Evolutionary conservation across 2,888 invertebrate genomes (phyloP).

Genomic region (Campoplex nolae): DNA sequence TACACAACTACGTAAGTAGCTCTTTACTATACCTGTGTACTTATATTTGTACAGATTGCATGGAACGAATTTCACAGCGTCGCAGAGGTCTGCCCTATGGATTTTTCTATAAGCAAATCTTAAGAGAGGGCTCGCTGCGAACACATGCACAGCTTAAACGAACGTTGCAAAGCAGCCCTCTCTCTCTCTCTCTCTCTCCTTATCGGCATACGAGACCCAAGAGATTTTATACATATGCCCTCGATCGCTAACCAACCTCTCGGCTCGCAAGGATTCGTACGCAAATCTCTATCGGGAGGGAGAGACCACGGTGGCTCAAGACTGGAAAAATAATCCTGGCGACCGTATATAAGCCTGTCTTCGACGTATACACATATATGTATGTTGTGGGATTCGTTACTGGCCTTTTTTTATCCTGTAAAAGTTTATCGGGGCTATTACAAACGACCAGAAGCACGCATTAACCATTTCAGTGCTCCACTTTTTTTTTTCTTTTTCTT

Average conservation of each 20-base stretch:
- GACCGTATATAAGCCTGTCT: neutral
- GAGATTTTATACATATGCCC: constrained; percentile 79
- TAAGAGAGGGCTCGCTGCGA: constrained; percentile 47
- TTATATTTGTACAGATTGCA: constrained; percentile 5
- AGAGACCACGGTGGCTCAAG: constrained; percentile 16
- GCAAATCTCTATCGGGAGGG: constrained; percentile 75
- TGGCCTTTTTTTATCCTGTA: constrained; percentile 38
- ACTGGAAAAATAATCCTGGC: constrained; percentile 33
- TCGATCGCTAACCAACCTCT: constrained; percentile 70
- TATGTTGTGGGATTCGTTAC: constrained; percentile 50
- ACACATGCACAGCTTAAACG: constrained; percentile 42
- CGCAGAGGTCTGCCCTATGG: constrained; percentile 40
- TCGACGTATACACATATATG: neutral
- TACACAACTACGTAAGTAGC: neutral
- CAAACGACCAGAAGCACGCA: constrained; percentile 40
- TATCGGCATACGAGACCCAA: constrained; percentile 78
- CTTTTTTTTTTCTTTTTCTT: neutral
- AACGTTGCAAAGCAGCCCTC: constrained; percentile 49
- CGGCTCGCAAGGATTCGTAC: constrained; percentile 74
- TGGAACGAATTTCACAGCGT: constrained; percentile 44
- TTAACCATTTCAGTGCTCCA: constrained; percentile 43
- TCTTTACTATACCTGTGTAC: too few species aligned
- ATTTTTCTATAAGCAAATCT: constrained; percentile 54
- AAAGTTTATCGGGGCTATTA: constrained; percentile 35
- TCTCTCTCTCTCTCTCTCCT: constrained; percentile 70